These are phyloP conservation scores for Tetraodon nigroviridis DNA, from an alignment of 2,113 vertebrate species.

Conservation along the genomic window DNA sequence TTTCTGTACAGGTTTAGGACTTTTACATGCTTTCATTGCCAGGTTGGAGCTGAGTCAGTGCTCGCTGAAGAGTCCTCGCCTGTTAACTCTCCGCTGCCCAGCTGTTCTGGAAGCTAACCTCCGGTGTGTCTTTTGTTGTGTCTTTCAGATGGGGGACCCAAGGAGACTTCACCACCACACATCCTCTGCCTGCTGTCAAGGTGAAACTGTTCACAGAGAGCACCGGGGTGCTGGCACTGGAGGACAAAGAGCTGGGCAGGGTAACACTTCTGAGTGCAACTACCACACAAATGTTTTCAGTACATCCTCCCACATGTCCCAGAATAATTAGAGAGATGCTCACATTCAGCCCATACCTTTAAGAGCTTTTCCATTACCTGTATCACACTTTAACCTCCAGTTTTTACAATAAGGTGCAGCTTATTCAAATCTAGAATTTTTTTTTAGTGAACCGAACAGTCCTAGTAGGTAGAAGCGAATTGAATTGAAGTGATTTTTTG, in stretches of 20 bases:
- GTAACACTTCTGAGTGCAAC: conserved; percentile 65
- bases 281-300: neutral
- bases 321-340: too few relatives aligned
- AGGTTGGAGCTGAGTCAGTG: neutral
- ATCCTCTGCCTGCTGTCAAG: conserved; percentile 95
- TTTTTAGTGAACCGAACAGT: too few relatives aligned
- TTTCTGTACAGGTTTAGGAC: neutral
- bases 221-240: conserved; percentile 94
- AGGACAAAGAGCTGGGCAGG: conserved; percentile 98
- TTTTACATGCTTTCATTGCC: conserved; percentile 2
- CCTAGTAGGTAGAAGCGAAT: neutral
- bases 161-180: conserved; percentile 95
- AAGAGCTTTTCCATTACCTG: too few relatives aligned
- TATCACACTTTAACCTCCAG: too few relatives aligned
- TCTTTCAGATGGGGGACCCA: conserved; percentile 96
- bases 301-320: neutral
- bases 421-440: too few relatives aligned
- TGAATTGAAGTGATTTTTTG: neutral
- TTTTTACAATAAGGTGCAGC: too few relatives aligned
- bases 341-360: too few relatives aligned
- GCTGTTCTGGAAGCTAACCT: conserved; percentile 55
- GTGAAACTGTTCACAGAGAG: conserved; percentile 99
- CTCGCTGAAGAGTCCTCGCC: conserved; percentile 8
- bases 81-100: neutral
- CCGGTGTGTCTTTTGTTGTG: conserved; percentile 50